Base-by-base conservation (phyloP, 2,888 invertebrate species). In the Sarcophaga variegata region DNA sequence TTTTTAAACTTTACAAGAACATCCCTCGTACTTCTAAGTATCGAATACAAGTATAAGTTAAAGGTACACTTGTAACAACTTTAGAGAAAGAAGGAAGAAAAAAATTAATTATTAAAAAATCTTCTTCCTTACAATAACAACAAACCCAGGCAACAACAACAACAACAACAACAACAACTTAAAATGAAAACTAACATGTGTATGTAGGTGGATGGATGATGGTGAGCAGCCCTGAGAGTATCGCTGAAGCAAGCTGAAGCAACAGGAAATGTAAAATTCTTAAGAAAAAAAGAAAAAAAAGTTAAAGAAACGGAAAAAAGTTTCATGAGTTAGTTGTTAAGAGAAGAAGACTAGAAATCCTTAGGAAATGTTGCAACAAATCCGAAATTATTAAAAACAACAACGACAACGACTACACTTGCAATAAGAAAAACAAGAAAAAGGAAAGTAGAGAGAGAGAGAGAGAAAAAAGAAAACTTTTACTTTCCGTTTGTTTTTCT, bases 321-420 rank as follows among this genome's bases (percentile, higher is more conserved):
- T 37, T 37, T 37, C 37, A 10, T 8, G 2, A 37, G 37, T 37
- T 37, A 37, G 37, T 37, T 37, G 14, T 14, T 54, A 17, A 54
- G 54, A 14, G 12, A 54, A 12, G n/a, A 67, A 67, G 47, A 67
- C 20, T n/a, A 11, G 4, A 20, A 78, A 76, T 27, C 37, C 47
- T 72, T 11, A 64, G n/a, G 49, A 75, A 79, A 78, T 79, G 54
- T 64, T 76, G 72, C 81, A 70, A 79, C 75, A 75, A 72, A 78
- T 66, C 60, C 27, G 70, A 81, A 78, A 83, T 74, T 70, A 84
- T 66, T 69, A 81, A 72, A 37, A 37, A 37, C 8, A 37, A 37
- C 8, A 37, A 37, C 37, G 8, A 37, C 37, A 37, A 37, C 37
- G 10, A 37, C 8, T 37, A 14, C 14, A 12, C 4, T 54, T 14